Evolutionary conservation across 2,888 invertebrate species (phyloP).

Genomic region (Griposia aprilina): DNA sequence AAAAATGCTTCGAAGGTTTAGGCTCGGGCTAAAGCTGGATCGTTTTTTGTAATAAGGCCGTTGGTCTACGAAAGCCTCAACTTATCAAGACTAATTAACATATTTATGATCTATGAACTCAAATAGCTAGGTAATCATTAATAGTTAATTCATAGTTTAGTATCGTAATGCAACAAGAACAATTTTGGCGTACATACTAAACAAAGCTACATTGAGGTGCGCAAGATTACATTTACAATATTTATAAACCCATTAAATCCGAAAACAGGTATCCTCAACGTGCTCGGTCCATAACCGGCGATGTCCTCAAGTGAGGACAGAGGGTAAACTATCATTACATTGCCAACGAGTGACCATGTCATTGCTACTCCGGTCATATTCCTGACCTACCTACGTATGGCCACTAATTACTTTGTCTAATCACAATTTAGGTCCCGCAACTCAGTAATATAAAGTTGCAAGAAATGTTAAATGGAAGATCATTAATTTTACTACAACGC

Average conservation of each 20-base stretch:
- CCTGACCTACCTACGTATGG: conserved; percentile 52
- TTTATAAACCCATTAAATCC: conserved; percentile 47
- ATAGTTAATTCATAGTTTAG: too few species aligned
- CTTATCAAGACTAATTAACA: not conserved
- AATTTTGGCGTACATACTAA: not conserved
- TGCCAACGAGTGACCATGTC: conserved; percentile 51
- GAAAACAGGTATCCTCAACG: conserved; percentile 43
- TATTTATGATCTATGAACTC: not conserved
- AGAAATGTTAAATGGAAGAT: conserved; percentile 32
- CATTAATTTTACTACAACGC: conserved; percentile 44
- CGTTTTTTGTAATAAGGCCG: too few species aligned
- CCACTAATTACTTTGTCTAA: conserved; percentile 42
- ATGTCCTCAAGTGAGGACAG: conserved; percentile 66
- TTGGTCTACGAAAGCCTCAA: not conserved
- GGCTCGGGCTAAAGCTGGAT: too few species aligned
- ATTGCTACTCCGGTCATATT: conserved; percentile 47
- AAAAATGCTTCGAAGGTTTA: too few species aligned
- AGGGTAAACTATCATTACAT: conserved; percentile 56
- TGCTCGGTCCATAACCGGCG: conserved; percentile 57
- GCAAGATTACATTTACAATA: conserved; percentile 28
- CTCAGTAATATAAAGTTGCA: conserved; percentile 28
- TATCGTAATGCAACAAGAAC: not conserved
- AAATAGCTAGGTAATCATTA: not conserved
- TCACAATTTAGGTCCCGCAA: conserved; percentile 19
- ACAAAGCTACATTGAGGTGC: conserved; percentile 1